These are phyloP conservation scores for Chlorops oryzae DNA, from an alignment of 1,140 invertebrate species.

Conservation along the genomic window DNA sequence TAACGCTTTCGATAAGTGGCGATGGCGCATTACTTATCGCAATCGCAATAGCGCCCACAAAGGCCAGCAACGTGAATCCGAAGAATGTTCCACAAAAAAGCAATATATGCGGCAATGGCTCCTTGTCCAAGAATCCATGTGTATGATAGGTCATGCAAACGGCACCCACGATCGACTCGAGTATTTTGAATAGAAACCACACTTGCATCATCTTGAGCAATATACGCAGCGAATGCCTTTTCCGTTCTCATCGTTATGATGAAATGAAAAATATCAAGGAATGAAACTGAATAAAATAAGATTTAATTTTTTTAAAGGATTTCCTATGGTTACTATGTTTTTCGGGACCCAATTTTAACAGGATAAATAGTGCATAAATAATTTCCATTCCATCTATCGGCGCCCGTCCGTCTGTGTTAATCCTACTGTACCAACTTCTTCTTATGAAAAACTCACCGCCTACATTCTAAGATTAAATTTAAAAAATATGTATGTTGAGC, in stretches of 20 bases:
- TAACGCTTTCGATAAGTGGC: conserved; percentile 45
- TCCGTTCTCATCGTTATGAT: too few species aligned
- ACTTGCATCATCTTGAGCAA: conserved; percentile 15
- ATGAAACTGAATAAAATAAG: conserved; percentile 50
- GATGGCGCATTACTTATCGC: neutral
- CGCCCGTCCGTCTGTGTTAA: too few species aligned
- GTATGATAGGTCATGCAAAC: conserved; percentile 7
- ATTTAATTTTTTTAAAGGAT: neutral
- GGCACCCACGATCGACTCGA: conserved; percentile 6
- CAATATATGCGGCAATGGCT: conserved; percentile 9
- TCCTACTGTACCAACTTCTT: too few species aligned
- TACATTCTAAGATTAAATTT: too few species aligned
- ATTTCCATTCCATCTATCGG: too few species aligned
- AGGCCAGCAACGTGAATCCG: conserved; percentile 2
- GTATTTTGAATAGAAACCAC: conserved; percentile 13
- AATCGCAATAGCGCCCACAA: conserved; percentile 4
- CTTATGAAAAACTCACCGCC: too few species aligned
- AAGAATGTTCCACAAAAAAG: conserved; percentile 17
- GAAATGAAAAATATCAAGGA: too few species aligned
- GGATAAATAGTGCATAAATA: too few species aligned
- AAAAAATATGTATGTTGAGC: too few species aligned
- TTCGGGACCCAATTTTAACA: too few species aligned
- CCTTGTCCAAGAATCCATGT: neutral
- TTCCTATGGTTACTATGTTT: too few species aligned
- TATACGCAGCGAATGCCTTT: too few species aligned